Conservation (phyloP, 2,113 vertebrate genomes). For the Periophthalmus modestus region DNA sequence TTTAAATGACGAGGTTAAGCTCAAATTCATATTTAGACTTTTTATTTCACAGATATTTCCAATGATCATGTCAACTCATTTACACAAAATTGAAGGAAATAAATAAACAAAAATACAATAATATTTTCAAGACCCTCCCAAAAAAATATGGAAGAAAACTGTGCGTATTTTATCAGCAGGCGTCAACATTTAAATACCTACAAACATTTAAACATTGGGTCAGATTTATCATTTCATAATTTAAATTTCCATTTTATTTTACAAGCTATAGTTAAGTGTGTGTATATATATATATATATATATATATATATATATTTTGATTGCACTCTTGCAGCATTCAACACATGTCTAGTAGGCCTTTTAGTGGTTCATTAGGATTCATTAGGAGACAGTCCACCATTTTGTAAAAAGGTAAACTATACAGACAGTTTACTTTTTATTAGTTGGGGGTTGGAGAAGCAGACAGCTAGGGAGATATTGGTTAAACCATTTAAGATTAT, state of each 20-base stretch:
- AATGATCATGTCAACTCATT: slow-evolving; percentile 56
- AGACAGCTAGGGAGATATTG: too few relatives aligned
- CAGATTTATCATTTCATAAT: slow-evolving; percentile 17
- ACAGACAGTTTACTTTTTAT: too few relatives aligned
- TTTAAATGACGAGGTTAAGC: background rate
- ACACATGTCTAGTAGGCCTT: slow-evolving; percentile 9
- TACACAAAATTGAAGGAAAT: slow-evolving; percentile 68
- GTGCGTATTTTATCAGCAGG: slow-evolving; percentile 54
- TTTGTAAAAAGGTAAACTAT: too few relatives aligned
- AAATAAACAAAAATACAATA: slow-evolving; percentile 72
- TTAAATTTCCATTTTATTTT: background rate
- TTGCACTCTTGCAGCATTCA: slow-evolving; percentile 59
- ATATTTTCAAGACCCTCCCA: slow-evolving; percentile 70
- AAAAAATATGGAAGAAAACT: slow-evolving; percentile 76
- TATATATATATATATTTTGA: slow-evolving; percentile 25
- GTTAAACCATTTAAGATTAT: background rate
- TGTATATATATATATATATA: background rate
- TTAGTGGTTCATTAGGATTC: slow-evolving; percentile 32
- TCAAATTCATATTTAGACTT: background rate
- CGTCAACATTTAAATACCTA: slow-evolving; percentile 22
- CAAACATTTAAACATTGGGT: slow-evolving; percentile 12
- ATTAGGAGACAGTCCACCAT: slow-evolving; percentile 7
- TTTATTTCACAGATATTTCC: slow-evolving; percentile 59
- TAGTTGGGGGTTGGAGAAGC: too few relatives aligned
- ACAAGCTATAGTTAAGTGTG: background rate